Conservation (phyloP, 2,797 vertebrate genomes). For the Limosa lapponica region DNA sequence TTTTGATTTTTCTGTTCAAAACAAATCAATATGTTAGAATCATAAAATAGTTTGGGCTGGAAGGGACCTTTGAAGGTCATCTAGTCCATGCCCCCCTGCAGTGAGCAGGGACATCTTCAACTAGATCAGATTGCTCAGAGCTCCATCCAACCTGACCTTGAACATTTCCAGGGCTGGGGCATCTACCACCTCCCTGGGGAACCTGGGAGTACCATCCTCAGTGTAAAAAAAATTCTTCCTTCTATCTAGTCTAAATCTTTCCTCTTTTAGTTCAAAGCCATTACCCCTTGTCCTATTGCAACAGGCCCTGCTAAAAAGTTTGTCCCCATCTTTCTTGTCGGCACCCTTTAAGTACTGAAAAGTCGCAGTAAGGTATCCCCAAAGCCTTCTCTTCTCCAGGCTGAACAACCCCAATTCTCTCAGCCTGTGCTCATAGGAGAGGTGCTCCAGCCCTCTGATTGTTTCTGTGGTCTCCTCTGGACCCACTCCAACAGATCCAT, state of each 20-base stretch:
- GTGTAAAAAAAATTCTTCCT: background rate
- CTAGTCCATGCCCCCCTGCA: background rate
- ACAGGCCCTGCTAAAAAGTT: background rate
- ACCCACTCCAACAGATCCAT: background rate
- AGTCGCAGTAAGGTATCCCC: background rate
- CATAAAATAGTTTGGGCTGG: background rate
- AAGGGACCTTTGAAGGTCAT: background rate
- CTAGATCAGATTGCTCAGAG: background rate
- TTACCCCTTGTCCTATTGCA: background rate
- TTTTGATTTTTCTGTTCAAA: background rate
- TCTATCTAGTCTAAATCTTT: background rate
- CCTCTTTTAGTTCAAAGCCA: background rate
- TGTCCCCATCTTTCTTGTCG: background rate
- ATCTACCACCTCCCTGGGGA: background rate
- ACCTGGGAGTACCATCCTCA: background rate
- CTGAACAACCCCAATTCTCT: background rate
- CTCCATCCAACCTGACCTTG: background rate
- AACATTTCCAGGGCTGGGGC: background rate
- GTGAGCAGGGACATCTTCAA: background rate
- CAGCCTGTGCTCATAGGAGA: background rate
- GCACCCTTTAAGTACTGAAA: background rate
- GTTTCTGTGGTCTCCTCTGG: no score
- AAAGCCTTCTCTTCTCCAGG: background rate
- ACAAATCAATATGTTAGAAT: background rate
- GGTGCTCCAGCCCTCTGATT: background rate